Evolutionary conservation across 2,797 vertebrate species (phyloP).

Genomic region (Rhinella marina): DNA sequence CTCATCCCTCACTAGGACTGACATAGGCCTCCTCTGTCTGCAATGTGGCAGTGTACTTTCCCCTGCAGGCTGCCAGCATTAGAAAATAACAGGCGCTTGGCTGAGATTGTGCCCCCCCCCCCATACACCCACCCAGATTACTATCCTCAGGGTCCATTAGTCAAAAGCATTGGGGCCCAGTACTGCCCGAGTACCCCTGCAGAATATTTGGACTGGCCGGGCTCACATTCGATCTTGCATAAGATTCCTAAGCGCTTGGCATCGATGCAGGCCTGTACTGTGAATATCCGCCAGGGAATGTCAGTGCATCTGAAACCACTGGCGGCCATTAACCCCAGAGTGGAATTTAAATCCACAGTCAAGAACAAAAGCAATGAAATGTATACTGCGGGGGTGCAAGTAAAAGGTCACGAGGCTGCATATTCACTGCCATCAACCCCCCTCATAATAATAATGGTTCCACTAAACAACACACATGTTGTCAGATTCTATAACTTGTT

Average conservation of each 20-base stretch:
- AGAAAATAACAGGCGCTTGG: too few relatives aligned
- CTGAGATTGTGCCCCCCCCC: too few relatives aligned
- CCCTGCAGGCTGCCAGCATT: too few relatives aligned
- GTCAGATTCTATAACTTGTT: too few relatives aligned
- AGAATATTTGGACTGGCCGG: background rate
- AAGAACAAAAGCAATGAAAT: background rate
- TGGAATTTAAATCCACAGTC: conserved; percentile 9
- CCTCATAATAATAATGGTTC: too few relatives aligned
- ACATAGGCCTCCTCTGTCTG: too few relatives aligned
- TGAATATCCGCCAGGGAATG: conserved; percentile 1
- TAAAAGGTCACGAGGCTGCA: background rate
- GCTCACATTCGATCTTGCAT: background rate
- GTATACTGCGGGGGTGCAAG: background rate
- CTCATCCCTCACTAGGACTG: too few relatives aligned
- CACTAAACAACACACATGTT: too few relatives aligned
- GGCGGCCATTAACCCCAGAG: background rate
- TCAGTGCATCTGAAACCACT: background rate
- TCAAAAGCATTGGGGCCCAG: background rate
- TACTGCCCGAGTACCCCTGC: background rate
- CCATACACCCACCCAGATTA: too few relatives aligned
- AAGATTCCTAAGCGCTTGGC: background rate
- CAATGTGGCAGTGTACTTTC: too few relatives aligned
- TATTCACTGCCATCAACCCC: too few relatives aligned
- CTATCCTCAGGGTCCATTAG: too few relatives aligned
- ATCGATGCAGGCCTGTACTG: background rate